Conservation (phyloP, 1,140 invertebrate genomes). For the Atta texana region DNA sequence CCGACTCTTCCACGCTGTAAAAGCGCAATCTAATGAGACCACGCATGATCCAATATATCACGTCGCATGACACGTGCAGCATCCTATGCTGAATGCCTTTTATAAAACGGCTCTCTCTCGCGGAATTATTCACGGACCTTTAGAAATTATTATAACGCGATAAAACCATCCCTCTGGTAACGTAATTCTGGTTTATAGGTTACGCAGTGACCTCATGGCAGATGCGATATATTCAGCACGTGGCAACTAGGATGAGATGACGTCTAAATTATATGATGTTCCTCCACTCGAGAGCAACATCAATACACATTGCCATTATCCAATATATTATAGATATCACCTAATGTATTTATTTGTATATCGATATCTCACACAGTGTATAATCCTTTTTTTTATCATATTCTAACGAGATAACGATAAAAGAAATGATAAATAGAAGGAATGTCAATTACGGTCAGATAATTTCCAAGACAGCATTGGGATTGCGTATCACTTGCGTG, state of each 20-base stretch:
- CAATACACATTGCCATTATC: background rate
- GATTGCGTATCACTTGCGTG: background rate
- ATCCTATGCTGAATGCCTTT: constrained; percentile 30
- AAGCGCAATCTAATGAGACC: constrained; percentile 25
- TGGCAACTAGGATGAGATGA: background rate
- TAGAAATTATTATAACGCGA: constrained; percentile 43
- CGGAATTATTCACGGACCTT: constrained; percentile 35
- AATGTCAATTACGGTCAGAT: constrained; percentile 11
- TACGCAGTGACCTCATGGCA: constrained; percentile 30
- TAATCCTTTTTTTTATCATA: background rate
- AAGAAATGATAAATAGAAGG: background rate
- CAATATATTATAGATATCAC: background rate
- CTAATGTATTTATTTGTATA: background rate
- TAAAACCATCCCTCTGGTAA: constrained; percentile 11
- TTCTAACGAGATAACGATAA: background rate
- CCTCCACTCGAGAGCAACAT: background rate
- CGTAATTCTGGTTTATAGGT: constrained; percentile 53
- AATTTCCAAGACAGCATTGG: constrained; percentile 11
- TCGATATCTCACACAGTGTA: background rate
- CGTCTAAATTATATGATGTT: constrained; percentile 1
- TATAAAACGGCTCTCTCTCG: constrained; percentile 22
- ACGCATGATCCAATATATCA: constrained; percentile 23
- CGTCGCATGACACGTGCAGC: constrained; percentile 27
- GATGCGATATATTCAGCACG: constrained; percentile 22
- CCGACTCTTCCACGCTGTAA: background rate